Conservation (phyloP, 2,888 invertebrate species). For the Tanypteryx hageni region DNA sequence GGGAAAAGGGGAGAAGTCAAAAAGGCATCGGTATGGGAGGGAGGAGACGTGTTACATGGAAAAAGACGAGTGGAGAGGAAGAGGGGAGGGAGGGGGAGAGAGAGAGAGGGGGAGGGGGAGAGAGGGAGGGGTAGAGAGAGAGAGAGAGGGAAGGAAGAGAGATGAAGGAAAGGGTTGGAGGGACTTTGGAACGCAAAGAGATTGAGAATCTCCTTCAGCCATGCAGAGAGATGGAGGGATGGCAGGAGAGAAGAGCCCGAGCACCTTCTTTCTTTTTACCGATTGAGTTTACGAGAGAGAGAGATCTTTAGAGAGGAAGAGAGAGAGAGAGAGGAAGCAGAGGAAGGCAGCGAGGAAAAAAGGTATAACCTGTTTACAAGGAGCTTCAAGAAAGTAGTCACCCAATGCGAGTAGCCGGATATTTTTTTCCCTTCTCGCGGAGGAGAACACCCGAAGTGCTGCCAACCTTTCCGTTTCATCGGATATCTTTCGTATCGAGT, state of each 20-base stretch:
- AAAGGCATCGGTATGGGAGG: neutral
- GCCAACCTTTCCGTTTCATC: neutral
- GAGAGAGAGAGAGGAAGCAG: conserved; percentile 31
- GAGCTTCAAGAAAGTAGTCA: conserved; percentile 35
- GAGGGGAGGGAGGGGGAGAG: neutral
- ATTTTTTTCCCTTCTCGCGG: neutral
- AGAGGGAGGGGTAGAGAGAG: neutral
- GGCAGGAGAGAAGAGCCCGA: neutral
- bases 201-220: neutral
- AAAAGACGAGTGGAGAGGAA: neutral
- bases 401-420: conserved; percentile 25
- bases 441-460: neutral
- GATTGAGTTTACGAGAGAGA: neutral
- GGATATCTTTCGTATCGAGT: neutral
- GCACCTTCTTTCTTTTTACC: neutral
- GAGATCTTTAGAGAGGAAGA: neutral
- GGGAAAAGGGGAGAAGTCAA: neutral
- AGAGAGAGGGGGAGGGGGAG: neutral
- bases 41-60: conserved; percentile 24
- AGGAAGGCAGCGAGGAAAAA: neutral
- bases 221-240: neutral
- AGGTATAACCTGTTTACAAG: conserved; percentile 61
- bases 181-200: neutral
- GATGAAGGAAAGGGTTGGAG: neutral
- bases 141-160: neutral